These are phyloP conservation scores for Telmatherina bonti DNA, from an alignment of 2,797 vertebrate species.

Conservation along the genomic window DNA sequence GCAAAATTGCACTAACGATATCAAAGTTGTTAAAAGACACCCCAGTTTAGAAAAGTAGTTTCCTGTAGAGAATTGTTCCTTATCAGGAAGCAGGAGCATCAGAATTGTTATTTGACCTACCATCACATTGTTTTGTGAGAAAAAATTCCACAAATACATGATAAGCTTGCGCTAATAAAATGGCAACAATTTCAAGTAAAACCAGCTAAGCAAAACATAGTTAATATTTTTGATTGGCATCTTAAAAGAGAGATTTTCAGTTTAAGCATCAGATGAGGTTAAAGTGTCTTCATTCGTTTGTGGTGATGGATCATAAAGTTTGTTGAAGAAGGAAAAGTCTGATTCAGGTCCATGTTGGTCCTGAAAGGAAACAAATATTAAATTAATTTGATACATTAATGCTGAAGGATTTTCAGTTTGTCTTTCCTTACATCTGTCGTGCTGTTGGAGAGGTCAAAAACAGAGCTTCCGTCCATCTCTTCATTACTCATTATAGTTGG, in stretches of 20 bases:
- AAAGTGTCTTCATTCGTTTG: fast-evolving
- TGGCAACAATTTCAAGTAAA: constrained; percentile 5
- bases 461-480: constrained; percentile 4
- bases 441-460: constrained; percentile 39
- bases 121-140: constrained; percentile 4
- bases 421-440: constrained; percentile 58
- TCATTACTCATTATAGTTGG: constrained; percentile 12
- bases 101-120: neutral
- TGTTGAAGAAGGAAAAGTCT: constrained; percentile 60
- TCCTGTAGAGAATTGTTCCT: neutral
- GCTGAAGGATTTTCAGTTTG: neutral
- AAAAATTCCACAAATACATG: constrained; percentile 10
- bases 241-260: constrained; percentile 9
- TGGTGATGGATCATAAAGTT: constrained; percentile 36
- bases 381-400: neutral
- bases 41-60: neutral
- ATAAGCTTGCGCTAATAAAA: constrained; percentile 1
- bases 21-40: neutral
- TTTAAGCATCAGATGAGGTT: constrained; percentile 44
- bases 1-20: neutral
- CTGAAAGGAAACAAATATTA: constrained; percentile 45
- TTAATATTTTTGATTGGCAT: neutral
- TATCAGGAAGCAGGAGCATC: neutral
- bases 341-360: constrained; percentile 21
- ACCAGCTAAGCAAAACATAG: neutral